phyloP scores from a whole-genome alignment of 2,888 invertebrate genomes.

The Acronicta leporina region DNA sequence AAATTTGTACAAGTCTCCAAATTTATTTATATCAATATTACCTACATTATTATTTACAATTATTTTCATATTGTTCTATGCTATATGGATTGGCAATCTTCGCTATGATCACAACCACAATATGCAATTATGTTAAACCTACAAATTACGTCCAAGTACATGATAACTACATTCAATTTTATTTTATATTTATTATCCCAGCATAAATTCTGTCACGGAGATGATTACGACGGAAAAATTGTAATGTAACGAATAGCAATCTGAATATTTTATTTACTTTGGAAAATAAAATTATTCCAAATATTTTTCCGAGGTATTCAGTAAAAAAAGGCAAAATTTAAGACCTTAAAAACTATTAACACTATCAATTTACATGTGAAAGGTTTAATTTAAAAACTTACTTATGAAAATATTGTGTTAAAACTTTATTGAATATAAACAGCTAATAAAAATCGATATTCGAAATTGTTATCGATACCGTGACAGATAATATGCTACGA shows the following conservation, averaged over 20 bases:
- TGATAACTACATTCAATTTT: slow-evolving; percentile 48
- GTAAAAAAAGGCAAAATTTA: too few relatives aligned
- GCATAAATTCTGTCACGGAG: slow-evolving; percentile 37
- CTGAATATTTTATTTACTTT: too few relatives aligned
- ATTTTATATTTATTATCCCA: slow-evolving; percentile 44
- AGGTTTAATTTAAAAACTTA: too few relatives aligned
- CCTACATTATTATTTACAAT: slow-evolving; percentile 81
- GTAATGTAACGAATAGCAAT: too few relatives aligned
- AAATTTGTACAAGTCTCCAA: slow-evolving; percentile 88
- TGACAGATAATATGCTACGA: slow-evolving; percentile 51
- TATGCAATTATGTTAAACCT: slow-evolving; percentile 76
- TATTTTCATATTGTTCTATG: slow-evolving; percentile 65
- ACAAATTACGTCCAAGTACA: slow-evolving; percentile 59
- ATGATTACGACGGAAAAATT: background rate
- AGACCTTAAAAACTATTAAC: too few relatives aligned
- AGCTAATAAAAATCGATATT: too few relatives aligned
- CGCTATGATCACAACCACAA: slow-evolving; percentile 87
- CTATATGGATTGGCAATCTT: slow-evolving; percentile 86
- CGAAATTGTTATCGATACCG: background rate
- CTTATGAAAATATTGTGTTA: too few relatives aligned
- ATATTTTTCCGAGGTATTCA: too few relatives aligned
- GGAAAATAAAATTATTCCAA: too few relatives aligned
- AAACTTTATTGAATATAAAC: too few relatives aligned
- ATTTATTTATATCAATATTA: slow-evolving; percentile 80
- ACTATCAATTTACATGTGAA: too few relatives aligned